Evolutionary conservation across 1,140 invertebrate species (phyloP).

Genomic region (Bombus pascuorum): DNA sequence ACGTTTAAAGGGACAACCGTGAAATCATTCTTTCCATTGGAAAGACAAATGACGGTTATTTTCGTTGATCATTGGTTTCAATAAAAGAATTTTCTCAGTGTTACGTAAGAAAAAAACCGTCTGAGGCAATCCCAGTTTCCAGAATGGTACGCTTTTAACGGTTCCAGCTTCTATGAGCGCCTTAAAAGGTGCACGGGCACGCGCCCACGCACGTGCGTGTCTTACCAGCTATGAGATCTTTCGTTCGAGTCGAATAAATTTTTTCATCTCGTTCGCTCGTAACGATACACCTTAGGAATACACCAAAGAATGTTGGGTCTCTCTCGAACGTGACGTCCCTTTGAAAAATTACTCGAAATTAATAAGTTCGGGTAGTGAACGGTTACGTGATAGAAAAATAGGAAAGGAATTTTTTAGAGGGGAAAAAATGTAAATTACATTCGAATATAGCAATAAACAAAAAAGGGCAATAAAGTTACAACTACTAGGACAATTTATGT

Average conservation of each 20-base stretch:
- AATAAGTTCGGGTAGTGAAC: background rate
- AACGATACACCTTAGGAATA: background rate
- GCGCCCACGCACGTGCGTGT: conserved; percentile 41
- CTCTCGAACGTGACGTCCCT: background rate
- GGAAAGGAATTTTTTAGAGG: background rate
- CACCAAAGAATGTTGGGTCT: background rate
- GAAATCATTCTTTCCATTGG: too few species aligned
- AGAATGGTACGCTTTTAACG: background rate
- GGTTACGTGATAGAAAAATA: background rate
- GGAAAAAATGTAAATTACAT: background rate
- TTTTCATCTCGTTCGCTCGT: background rate
- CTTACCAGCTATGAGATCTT: background rate
- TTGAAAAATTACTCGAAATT: background rate
- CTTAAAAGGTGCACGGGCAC: conserved; percentile 40
- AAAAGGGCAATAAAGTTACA: too few species aligned
- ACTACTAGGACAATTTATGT: too few species aligned
- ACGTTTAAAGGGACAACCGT: background rate
- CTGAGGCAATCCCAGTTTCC: background rate
- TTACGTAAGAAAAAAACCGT: background rate
- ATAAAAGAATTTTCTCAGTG: background rate
- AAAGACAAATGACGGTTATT: background rate
- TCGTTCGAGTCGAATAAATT: background rate
- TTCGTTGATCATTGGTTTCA: background rate
- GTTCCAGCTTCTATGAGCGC: conserved; percentile 6
- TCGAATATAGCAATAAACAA: too few species aligned